Base-by-base conservation (phyloP, 2,888 invertebrate genomes). In the Imbricaverruca yamaguchii region DNA sequence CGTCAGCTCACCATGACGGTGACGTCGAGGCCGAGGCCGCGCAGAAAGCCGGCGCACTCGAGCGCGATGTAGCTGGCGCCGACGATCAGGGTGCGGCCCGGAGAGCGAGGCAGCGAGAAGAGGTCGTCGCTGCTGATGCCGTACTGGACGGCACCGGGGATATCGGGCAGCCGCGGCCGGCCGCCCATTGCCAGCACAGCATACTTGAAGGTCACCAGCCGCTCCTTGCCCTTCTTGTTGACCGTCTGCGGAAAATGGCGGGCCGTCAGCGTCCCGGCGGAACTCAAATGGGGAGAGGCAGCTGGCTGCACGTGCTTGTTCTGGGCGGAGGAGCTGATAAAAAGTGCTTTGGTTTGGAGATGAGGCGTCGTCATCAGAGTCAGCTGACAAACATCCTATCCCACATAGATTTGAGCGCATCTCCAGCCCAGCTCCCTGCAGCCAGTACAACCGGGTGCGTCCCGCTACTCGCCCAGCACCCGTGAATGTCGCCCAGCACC, bases 11-110 rank as follows among this genome's bases (percentile, higher is more conserved):
- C 89, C 88, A 90, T 88, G 4, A 90, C 87, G 18, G 88, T 87
- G 3, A 86, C 85, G 80, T 88, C 86, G 81, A 85, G 86, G 21
- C 89, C 89, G 39, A 89, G 82, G 15, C 86, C 88, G 67, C 63
- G 86, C 61, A 91, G 86, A 85, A 91, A 91, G 15, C 90, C 90
- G 25, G 90, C 90, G 85, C 90, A 90, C 85, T 91, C 91, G 80
- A 91, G 85, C 23, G 90, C 88, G 63, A 91, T 88, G 85, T 90
- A 91, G 7, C 90, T 90, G 1, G 90, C 91, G 39, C 91, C 91
- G 8, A 91, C 87, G 56, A 89, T 86, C 69, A 91, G 86, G 8
- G 90, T 90, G 84, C 89, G 90, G 0, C 90, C 90, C 9, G 90
- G 90, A 81, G 86, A 84, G 80, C 89, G 85, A 2, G 86, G 85